A percentile compares a stretch with the other conserved stretches of the same genome.
These are phyloP conservation scores for Hypena proboscidalis DNA, from an alignment of 2,888 invertebrate species.

Conservation along the genomic window DNA sequence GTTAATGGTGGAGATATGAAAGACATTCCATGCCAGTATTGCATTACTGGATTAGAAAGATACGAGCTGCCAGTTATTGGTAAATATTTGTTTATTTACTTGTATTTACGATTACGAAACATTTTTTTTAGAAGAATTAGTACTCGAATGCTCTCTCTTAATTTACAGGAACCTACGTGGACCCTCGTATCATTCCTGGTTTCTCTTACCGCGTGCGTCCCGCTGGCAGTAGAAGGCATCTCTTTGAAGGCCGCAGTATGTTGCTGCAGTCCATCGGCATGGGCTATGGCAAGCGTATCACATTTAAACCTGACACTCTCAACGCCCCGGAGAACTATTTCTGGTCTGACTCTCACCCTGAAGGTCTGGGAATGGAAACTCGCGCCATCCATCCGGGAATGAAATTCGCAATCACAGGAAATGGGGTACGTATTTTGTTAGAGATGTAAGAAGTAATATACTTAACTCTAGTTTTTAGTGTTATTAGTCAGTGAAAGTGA, in stretches of 20 bases:
- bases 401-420: conserved; percentile 87
- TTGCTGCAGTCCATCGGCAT: conserved; percentile 88
- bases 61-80: conserved; percentile 90
- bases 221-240: conserved; percentile 86
- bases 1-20: conserved; percentile 86
- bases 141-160: too few relatives aligned
- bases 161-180: conserved; percentile 88
- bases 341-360: conserved; percentile 91
- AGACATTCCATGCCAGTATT: conserved; percentile 88
- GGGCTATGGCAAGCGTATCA: conserved; percentile 91
- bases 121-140: neutral
- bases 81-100: conserved; percentile 61
- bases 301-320: conserved; percentile 88
- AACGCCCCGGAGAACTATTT: conserved; percentile 88
- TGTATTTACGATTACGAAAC: neutral
- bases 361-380: conserved; percentile 89
- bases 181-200: conserved; percentile 89
- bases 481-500: neutral
- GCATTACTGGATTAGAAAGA: conserved; percentile 87
- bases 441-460: neutral
- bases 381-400: conserved; percentile 88
- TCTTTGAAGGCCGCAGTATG: conserved; percentile 88
- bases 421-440: conserved; percentile 73
- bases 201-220: conserved; percentile 90
- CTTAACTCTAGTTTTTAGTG: neutral